Conservation (phyloP, 1,140 invertebrate species). For the Charaxes varanes region DNA sequence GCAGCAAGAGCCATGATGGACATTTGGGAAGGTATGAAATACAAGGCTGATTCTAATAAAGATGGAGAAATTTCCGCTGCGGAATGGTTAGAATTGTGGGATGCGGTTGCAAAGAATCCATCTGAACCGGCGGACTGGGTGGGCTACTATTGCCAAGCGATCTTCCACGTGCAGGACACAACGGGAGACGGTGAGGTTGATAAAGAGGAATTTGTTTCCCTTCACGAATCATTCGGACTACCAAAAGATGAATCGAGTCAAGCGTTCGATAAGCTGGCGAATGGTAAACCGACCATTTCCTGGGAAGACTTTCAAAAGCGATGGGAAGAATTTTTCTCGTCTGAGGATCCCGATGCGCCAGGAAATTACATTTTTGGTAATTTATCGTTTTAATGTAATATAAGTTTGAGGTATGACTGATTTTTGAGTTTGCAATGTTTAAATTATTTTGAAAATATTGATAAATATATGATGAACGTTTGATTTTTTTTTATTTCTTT, state of each 20-base stretch:
- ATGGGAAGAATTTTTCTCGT: slow-evolving; percentile 85
- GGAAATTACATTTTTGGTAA: slow-evolving; percentile 33
- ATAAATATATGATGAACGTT: too few relatives aligned
- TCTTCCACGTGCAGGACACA: slow-evolving; percentile 87
- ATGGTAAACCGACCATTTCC: slow-evolving; percentile 78
- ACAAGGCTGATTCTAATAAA: slow-evolving; percentile 83
- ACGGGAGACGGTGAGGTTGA: slow-evolving; percentile 86
- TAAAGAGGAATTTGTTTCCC: slow-evolving; percentile 83
- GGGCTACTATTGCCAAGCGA: slow-evolving; percentile 84
- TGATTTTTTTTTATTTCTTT: too few relatives aligned
- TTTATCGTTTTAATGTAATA: slow-evolving; percentile 18
- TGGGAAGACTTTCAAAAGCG: slow-evolving; percentile 81
- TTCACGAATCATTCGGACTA: slow-evolving; percentile 83
- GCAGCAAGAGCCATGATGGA: slow-evolving; percentile 80
- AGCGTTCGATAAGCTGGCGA: slow-evolving; percentile 83
- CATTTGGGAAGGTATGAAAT: slow-evolving; percentile 86
- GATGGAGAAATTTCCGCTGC: slow-evolving; percentile 84
- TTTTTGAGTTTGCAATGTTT: too few relatives aligned
- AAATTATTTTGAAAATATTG: too few relatives aligned
- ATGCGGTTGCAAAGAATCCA: slow-evolving; percentile 82
- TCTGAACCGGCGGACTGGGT: slow-evolving; percentile 85
- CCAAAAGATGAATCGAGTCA: slow-evolving; percentile 78
- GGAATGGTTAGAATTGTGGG: slow-evolving; percentile 90
- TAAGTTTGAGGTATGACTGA: slow-evolving; percentile 6
- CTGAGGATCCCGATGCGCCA: slow-evolving; percentile 80